Base-by-base conservation (phyloP, 2,888 invertebrate genomes). In the Himalopsyche japonica region DNA sequence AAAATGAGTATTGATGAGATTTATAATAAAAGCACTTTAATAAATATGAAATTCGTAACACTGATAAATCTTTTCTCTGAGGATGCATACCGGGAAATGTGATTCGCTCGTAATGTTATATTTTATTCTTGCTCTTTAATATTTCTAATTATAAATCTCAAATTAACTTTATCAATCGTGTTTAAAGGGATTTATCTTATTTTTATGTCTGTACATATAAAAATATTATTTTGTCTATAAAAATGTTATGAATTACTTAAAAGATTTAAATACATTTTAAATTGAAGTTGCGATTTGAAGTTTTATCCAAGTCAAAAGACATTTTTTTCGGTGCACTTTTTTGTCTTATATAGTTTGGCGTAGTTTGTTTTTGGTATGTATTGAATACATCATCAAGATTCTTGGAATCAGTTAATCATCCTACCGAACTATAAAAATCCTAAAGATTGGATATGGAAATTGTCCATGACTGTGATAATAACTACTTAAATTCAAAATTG, bases 161-260 rank as follows among this genome's bases (percentile, higher is more conserved):
- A 57, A 57, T 57, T 57, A 57, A 20, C n/a, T 57, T 57, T 57
- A 57, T 20, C 57, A n/a, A 7, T 57, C 57, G 57, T 57, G 57
- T 57, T 57, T 57, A 15, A 57, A 20, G 57, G 57, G 20, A 20
- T 57, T 57, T 57, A n/a, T 57, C 57, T 57, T 57, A 57, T 57
- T 57, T 57, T 20, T 57, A 57, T 57, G 57, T 20, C 76, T 81
- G 81, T 81, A 81, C 76, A 81, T 81, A 81, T 76, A 48, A 82
- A 49, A 57, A 76, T 32, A 78, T 82, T 82, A 82, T 82, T 82
- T 82, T 78, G 82, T 82, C 78, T 82, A 82, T 78, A 82, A 82
- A 82, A 57, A 37, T 82, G 49, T 82, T 57, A 57, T 20, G 57
- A 57, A 57, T 82, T 30, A 24, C 24, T 79, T 79, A 79, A 37